A percentile compares a stretch with the other conserved stretches of the same genome.
These are phyloP conservation scores for Holacanthella duospinosa DNA, from an alignment of 2,888 invertebrate species.

Conservation along the genomic window DNA sequence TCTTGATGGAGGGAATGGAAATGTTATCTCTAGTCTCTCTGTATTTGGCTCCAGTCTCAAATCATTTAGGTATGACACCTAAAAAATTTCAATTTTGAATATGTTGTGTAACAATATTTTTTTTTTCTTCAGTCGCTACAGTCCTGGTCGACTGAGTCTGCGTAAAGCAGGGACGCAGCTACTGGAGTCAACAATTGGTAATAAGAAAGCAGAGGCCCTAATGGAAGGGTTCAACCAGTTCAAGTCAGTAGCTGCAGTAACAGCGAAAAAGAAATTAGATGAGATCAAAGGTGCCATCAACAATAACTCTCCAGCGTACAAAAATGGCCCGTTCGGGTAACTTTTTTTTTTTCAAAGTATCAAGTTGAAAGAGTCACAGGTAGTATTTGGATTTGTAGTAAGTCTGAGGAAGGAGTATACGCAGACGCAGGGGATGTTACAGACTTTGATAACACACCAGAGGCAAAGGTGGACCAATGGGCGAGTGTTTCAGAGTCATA, in stretches of 20 bases:
- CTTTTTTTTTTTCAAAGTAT: background rate
- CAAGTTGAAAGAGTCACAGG: conserved; percentile 1
- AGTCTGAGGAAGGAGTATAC: background rate
- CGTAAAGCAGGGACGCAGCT: conserved; percentile 53
- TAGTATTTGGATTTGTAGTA: too few relatives aligned
- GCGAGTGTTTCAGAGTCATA: conserved; percentile 37
- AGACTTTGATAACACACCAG: conserved; percentile 22
- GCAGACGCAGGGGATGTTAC: background rate
- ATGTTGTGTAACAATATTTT: background rate
- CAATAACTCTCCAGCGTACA: conserved; percentile 61
- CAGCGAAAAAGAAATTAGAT: conserved; percentile 76
- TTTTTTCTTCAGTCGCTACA: conserved; percentile 62
- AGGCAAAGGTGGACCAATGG: conserved; percentile 25
- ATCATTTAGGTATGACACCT: conserved; percentile 62
- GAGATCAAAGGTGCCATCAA: conserved; percentile 85
- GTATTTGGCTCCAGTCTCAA: conserved; percentile 72
- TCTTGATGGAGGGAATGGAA: conserved; percentile 23
- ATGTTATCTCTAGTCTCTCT: conserved; percentile 46
- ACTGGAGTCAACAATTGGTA: conserved; percentile 36
- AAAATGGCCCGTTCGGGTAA: conserved; percentile 36
- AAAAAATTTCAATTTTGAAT: background rate
- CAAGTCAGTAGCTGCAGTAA: conserved; percentile 66
- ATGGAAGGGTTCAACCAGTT: conserved; percentile 77
- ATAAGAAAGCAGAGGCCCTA: conserved; percentile 72
- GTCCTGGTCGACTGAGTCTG: conserved; percentile 69